Conservation (phyloP, 2,113 vertebrate genomes). For the Colinus virginianus region DNA sequence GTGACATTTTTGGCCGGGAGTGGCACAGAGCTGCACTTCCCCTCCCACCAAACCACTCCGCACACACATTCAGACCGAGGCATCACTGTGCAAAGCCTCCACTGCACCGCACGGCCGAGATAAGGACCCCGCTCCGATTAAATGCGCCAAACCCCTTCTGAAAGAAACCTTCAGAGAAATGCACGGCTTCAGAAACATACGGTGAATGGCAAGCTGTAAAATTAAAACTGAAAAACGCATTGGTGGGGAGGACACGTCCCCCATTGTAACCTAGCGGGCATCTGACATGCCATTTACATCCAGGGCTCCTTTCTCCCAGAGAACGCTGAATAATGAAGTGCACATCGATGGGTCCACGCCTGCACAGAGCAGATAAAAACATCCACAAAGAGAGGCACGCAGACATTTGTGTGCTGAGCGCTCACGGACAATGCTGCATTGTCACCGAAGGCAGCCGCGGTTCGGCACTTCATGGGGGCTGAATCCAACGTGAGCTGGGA, state of each 20-base stretch:
- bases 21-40: not conserved
- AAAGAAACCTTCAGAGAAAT: constrained; percentile 28
- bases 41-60: not conserved
- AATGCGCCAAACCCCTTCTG: not conserved
- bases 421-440: not conserved
- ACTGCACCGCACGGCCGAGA: not conserved
- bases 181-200: not conserved
- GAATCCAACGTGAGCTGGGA: not conserved
- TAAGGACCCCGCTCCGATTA: constrained; percentile 47
- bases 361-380: constrained; percentile 29
- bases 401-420: not conserved
- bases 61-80: not conserved
- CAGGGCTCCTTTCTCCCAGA: not conserved
- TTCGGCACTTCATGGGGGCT: not conserved
- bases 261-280: not conserved
- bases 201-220: not conserved
- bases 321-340: not conserved
- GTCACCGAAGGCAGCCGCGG: not conserved
- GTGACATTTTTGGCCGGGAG: rapidly evolving
- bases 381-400: not conserved
- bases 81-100: not conserved
- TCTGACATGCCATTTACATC: not conserved
- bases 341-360: not conserved
- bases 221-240: not conserved
- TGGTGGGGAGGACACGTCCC: not conserved